Conservation (phyloP, 1,140 invertebrate species). For the Amyelois transitella region DNA sequence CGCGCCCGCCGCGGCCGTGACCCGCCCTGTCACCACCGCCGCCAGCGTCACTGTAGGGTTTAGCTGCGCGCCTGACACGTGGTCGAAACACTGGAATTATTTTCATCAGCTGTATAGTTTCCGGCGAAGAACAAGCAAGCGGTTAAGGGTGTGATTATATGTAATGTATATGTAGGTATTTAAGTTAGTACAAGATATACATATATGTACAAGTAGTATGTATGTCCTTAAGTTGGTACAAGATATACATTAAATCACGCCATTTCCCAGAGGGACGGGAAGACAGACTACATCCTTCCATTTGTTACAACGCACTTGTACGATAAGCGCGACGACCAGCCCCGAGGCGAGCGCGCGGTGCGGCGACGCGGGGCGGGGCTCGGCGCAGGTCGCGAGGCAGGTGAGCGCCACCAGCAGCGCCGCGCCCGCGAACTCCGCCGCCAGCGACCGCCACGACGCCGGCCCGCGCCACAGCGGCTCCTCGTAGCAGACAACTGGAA, state of each 20-base stretch:
- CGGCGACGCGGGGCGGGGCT: constrained; percentile 10
- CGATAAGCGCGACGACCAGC: constrained; percentile 29
- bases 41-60: constrained; percentile 51
- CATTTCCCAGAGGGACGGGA: too few species aligned
- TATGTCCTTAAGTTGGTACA: too few species aligned
- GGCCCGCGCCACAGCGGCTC: background rate
- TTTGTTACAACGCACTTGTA: constrained; percentile 29
- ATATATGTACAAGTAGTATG: background rate
- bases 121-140: too few species aligned
- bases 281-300: too few species aligned
- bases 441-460: constrained; percentile 20
- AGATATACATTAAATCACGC: too few species aligned
- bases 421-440: constrained; percentile 32
- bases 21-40: constrained; percentile 28
- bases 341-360: constrained; percentile 31
- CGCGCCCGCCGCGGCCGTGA: constrained; percentile 6
- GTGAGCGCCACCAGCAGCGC: constrained; percentile 37
- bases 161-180: too few species aligned
- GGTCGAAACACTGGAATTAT: constrained; percentile 35
- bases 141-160: too few species aligned
- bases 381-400: constrained; percentile 26
- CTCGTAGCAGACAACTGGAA: background rate
- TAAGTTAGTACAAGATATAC: too few species aligned
- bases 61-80: constrained; percentile 44
- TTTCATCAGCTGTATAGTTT: background rate